Conservation (phyloP, 1,140 invertebrate species). For the Drosophila ohnishii region DNA sequence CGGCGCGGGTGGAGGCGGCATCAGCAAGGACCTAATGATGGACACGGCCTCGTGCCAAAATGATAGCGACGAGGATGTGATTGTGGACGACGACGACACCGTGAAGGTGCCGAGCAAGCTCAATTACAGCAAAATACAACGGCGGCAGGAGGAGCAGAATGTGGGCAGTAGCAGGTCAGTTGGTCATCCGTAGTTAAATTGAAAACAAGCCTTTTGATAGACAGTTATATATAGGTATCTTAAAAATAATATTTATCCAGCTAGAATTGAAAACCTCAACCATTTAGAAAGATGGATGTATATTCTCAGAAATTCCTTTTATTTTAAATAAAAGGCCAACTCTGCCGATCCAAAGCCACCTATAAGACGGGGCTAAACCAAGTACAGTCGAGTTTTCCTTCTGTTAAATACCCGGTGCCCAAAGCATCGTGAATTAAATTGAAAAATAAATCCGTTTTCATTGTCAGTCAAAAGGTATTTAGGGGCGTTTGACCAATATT, state of each 20-base stretch:
- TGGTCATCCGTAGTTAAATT: not conserved
- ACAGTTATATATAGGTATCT: too few species aligned
- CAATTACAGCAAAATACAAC: constrained; percentile 56
- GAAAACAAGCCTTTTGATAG: not conserved
- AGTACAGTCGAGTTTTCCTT: too few species aligned
- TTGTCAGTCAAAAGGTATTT: too few species aligned
- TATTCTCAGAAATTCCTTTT: not conserved
- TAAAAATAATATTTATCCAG: not conserved
- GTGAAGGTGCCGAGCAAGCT: constrained; percentile 68
- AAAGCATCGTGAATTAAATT: too few species aligned
- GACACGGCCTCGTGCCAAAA: constrained; percentile 77
- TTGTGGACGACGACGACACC: constrained; percentile 80
- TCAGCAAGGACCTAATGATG: constrained; percentile 75
- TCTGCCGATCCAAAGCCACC: too few species aligned
- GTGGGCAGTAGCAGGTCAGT: constrained; percentile 75
- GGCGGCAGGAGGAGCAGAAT: constrained; percentile 70
- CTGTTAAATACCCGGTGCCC: too few species aligned
- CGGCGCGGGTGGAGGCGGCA: constrained; percentile 17
- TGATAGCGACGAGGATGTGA: constrained; percentile 82
- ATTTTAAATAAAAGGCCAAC: not conserved
- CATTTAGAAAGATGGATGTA: not conserved
- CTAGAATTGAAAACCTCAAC: not conserved
- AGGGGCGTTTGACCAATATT: too few species aligned
- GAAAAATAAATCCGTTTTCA: too few species aligned
- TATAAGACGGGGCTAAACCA: too few species aligned